Evolutionary conservation across 2,113 vertebrate genomes (phyloP), one percentile per base, ranked within the genome.

Genomic region (Pavo muticus): DNA sequence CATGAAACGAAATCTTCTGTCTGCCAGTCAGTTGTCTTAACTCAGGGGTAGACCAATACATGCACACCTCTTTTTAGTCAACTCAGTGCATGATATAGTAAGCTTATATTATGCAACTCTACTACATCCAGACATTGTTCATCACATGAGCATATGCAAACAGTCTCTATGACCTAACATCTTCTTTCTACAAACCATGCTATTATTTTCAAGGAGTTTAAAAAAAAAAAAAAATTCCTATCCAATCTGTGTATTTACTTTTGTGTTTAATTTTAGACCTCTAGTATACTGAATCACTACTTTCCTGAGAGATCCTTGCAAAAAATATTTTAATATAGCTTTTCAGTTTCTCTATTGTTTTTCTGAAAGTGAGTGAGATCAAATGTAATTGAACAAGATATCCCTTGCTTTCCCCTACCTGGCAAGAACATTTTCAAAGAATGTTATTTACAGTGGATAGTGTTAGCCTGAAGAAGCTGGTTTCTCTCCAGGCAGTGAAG

Each of bases 191-290:
- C 42, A 8, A 91, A 73, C 19, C 30, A 48, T 63, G 42, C 20
- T 76, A 85, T 85, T 74, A 68, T 80, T 95, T 91, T 87, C 67
- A 74, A 15, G 39, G 21, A 85, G 45, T 80, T 85, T 44, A 73
- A 76, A 10, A 11, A 92, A 70, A 87, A 78, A 82, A 74, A 60
- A 24, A 9, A 6, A 60, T 83, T n/a, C 21, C 7, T 39, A 30
- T 52, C 35, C 39, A 94, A 88, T 92, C 63, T 67, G 16, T 82
- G 25, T 82, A 89, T 70, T 91, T 94, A 45, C 79, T 88, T 88
- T 73, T 67, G 32, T 71, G 29, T 86, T 94, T 89, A 79, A 85
- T 96, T 97, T 90, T 71, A 94, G 78, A 27, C 39, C 2, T 2
- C 13, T 21, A 71, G 21, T 77, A 73, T 77, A 85, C 21, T 77